A percentile compares a stretch with the other conserved stretches of the same genome.
phyloP scores from a whole-genome alignment of 2,113 vertebrate species.

The Haemorhous mexicanus region DNA sequence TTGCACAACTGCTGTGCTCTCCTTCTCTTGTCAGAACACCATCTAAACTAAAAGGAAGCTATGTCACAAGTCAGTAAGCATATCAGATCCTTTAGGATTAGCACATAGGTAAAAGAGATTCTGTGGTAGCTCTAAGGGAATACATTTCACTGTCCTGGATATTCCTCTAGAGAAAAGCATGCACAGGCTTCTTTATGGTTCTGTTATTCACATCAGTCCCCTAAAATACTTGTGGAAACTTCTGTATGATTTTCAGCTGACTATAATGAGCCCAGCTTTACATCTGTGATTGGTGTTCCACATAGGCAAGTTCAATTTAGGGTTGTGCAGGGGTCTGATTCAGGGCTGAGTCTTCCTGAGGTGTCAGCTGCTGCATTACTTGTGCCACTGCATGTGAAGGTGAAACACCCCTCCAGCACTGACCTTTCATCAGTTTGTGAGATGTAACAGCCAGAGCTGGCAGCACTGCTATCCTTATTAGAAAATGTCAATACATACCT shows the following conservation, averaged over 20 bases:
- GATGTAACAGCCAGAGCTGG: background rate
- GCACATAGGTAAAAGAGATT: background rate
- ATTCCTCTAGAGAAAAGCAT: background rate
- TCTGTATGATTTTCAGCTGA: background rate
- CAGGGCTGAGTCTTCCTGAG: background rate
- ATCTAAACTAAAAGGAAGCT: background rate
- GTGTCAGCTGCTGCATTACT: background rate
- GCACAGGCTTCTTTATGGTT: background rate
- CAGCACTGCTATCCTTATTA: background rate
- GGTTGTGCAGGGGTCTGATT: background rate
- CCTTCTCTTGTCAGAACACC: background rate
- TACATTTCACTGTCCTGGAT: background rate
- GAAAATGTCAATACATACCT: constrained; percentile 51
- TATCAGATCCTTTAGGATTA: background rate
- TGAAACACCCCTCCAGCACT: background rate
- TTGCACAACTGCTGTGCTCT: background rate
- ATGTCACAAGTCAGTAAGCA: background rate
- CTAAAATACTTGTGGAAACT: background rate
- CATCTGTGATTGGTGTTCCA: background rate
- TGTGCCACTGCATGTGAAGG: background rate
- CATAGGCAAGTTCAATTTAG: background rate
- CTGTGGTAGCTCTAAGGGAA: background rate
- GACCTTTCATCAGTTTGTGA: constrained; percentile 22
- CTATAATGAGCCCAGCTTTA: background rate
- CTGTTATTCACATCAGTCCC: background rate